Evolutionary conservation across 1,140 invertebrate species (phyloP), one percentile per base, ranked within the genome.

Genomic region (Drosophila eugracilis): DNA sequence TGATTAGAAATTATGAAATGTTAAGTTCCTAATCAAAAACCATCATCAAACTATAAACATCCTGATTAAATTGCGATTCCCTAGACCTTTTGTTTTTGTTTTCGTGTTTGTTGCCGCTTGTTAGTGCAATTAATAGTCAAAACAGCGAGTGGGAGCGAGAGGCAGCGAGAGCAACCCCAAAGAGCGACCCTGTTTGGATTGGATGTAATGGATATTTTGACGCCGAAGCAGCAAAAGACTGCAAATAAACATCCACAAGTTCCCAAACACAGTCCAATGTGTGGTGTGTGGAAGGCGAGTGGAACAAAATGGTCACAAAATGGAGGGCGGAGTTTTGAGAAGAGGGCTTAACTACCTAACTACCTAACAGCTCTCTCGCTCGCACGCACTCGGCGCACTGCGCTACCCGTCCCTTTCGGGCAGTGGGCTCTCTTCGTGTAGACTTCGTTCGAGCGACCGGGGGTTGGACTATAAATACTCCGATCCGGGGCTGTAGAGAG

Each of bases 181-280:
- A 41, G 22, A 21, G 10, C 58, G 45, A 74, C 89, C 84, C 85
- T 91, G 75, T 91, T 91, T 89, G 75, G 85, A 89, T 90, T 89
- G 78, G 78, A 71, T 90, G 78, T 91, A 91, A 91, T 91, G 80
- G 81, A 91, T 91, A 91, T 91, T 91, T 91, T 91, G 89, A 91
- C 89, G 89, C 78, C 66, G 81, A 81, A 66, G 65, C 85, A 88
- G 74, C 77, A 79, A 86, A 88, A 80, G 74, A 75, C 73, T 77
- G 80, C 83, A 90, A 90, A 90, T 89, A 90, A 90, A 86, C 83
- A 86, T 86, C 83, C 83, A 86, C 83, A 86, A 88, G 62, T 67
- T 83, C 78, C 79, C 70, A 88, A 89, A 89, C 84, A 88, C 58
- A 62, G 70, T 57, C 55, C 17, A 15, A 30, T 21, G 9, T 4